phyloP scores from a whole-genome alignment of 2,888 invertebrate species.

The Syrista parreyssii region DNA sequence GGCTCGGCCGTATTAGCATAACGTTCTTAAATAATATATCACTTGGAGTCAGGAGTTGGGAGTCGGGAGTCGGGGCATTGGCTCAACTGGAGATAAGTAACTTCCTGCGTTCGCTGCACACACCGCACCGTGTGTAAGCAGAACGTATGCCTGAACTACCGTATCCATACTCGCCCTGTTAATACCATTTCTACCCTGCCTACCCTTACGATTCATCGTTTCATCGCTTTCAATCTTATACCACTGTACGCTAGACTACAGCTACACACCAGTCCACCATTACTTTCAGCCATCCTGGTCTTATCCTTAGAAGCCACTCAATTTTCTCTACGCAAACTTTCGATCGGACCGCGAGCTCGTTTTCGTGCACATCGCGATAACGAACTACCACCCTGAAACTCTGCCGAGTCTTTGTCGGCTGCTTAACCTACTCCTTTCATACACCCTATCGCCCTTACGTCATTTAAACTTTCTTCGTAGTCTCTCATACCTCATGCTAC shows the following conservation, averaged over 20 bases:
- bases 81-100: constrained; percentile 49
- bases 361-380: background rate
- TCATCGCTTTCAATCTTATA: background rate
- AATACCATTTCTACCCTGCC: background rate
- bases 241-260: background rate
- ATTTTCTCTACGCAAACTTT: background rate
- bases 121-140: constrained; percentile 10
- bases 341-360: background rate
- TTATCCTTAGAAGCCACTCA: background rate
- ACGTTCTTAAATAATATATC: constrained; percentile 57
- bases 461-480: background rate
- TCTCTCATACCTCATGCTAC: background rate
- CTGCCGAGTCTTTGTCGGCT: background rate
- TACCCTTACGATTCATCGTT: background rate
- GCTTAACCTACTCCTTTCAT: background rate
- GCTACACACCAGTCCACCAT: background rate
- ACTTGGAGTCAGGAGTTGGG: constrained; percentile 35
- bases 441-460: background rate
- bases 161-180: background rate
- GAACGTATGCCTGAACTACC: background rate
- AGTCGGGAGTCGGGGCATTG: constrained; percentile 30
- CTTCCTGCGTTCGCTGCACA: constrained; percentile 46
- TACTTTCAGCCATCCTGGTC: background rate
- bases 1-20: constrained; percentile 51
- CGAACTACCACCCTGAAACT: background rate